Base-by-base conservation (phyloP, 2,888 invertebrate genomes). In the Tenthredo scrophulariae region DNA sequence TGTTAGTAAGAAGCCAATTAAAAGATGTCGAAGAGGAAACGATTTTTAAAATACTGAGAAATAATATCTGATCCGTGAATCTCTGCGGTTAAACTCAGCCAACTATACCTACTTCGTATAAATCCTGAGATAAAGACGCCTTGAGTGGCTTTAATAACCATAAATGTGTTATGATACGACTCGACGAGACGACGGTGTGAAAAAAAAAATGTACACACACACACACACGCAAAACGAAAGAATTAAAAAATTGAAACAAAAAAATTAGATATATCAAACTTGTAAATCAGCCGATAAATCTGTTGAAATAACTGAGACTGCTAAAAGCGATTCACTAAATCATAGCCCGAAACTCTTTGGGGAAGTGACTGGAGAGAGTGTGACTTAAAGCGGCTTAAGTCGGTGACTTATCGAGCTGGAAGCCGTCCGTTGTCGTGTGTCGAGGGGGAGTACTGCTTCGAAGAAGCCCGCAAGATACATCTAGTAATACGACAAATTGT, bases 371-470 rank as follows among this genome's bases (percentile, higher is more conserved):
- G 40, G 80, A 50, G 83, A 65, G 83, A 83, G 89, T 85, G 90
- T 91, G 90, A 91, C 91, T 91, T 91, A 89, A 88, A 89, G 86
- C 88, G 89, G 87, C 87, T 84, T 85, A 87, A 87, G 85, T 85
- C 83, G 85, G 87, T 88, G 89, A 90, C 89, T 91, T 91, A 90
- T 91, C 89, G 88, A 87, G 85, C 86, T 50, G 84, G 85, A 79
- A 85, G 80, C 33, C 58, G 79, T 43, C 62, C 65, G 46, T 82
- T 43, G 79, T 29, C 43, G 77, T 80, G 62, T 40, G 37, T 37
- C 80, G 62, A 40, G 37, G 50, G 33, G 40, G 62, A 40, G 50
- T 58, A 80, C 77, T 43, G 54, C 29, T 29, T 58, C 80, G 80
- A 80, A 37, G 80, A 37, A 80, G 80, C 80, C 80, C 37, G 15